phyloP scores from a whole-genome alignment of 2,113 vertebrate species.

The Tetrax tetrax region DNA sequence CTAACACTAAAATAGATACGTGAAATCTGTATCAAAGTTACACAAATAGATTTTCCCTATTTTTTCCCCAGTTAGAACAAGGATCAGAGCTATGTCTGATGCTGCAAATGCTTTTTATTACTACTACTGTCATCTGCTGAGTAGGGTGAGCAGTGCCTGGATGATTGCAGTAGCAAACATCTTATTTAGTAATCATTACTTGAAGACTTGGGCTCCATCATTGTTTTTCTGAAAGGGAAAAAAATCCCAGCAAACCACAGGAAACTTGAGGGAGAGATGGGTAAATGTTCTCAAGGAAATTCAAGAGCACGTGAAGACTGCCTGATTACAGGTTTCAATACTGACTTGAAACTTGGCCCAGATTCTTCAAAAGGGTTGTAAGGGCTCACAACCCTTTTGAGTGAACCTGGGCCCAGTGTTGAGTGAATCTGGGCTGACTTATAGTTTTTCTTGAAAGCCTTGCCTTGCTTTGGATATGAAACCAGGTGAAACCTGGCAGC shows the following conservation, averaged over 20 bases:
- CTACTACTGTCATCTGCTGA: background rate
- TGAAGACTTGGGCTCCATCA: background rate
- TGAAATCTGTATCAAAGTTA: background rate
- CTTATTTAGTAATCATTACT: background rate
- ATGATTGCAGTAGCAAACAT: background rate
- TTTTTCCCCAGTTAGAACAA: background rate
- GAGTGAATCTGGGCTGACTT: constrained; percentile 14
- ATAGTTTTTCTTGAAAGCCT: constrained; percentile 1
- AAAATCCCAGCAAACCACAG: constrained; percentile 3
- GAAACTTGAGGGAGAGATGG: background rate
- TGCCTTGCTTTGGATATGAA: constrained; percentile 6
- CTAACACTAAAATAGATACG: background rate
- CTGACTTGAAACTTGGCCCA: constrained; percentile 10
- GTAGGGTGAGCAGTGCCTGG: background rate
- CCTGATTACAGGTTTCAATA: constrained; percentile 38
- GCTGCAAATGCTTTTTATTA: background rate
- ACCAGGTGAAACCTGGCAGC: constrained; percentile 11
- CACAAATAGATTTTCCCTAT: background rate
- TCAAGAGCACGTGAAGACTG: background rate
- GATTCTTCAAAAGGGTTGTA: constrained; percentile 31
- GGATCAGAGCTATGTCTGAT: background rate
- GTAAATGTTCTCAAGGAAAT: constrained; percentile 36
- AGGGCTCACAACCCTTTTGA: background rate
- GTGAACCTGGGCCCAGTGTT: constrained; percentile 23
- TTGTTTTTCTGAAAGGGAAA: background rate